These are phyloP conservation scores for Parazoanthus darwini DNA, from an alignment of 92 coral and sea anemone genomes.

Conservation along the genomic window DNA sequence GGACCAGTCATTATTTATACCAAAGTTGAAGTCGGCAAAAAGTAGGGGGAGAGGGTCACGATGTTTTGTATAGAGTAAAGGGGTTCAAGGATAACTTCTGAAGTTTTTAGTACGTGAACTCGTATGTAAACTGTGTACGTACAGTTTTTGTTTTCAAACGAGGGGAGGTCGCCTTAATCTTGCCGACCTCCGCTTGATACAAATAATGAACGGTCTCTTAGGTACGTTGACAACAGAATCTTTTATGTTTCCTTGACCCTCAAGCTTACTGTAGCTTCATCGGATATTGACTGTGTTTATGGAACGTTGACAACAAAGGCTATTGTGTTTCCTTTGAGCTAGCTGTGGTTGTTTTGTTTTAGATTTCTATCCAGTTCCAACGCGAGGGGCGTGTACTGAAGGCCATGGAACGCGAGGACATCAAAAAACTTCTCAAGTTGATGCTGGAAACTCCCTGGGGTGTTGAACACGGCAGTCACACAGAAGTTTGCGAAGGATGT, in stretches of 20 bases:
- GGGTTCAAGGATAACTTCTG: no score
- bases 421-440: constrained; percentile 74
- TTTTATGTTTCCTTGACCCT: constrained; percentile 44
- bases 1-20: neutral
- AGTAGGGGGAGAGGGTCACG: constrained; percentile 49
- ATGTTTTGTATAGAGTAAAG: constrained; percentile 44
- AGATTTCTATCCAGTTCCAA: constrained; percentile 87
- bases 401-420: constrained; percentile 78
- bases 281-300: neutral
- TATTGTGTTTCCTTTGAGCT: constrained; percentile 22
- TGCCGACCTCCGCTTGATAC: constrained; percentile 65
- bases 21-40: no score
- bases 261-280: no score
- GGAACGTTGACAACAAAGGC: neutral
- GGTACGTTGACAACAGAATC: neutral
- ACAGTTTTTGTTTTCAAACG: no score
- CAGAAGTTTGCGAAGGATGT: constrained; percentile 83
- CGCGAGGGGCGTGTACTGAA: constrained; percentile 76
- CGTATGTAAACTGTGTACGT: no score
- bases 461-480: constrained; percentile 85
- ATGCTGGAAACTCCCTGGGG: constrained; percentile 95
- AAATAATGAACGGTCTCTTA: constrained; percentile 10
- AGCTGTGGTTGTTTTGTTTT: neutral
- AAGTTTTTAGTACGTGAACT: no score
- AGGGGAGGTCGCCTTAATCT: no score